phyloP scores from a whole-genome alignment of 92 coral and sea anemone genomes.

The Parazoanthus swiftii region DNA sequence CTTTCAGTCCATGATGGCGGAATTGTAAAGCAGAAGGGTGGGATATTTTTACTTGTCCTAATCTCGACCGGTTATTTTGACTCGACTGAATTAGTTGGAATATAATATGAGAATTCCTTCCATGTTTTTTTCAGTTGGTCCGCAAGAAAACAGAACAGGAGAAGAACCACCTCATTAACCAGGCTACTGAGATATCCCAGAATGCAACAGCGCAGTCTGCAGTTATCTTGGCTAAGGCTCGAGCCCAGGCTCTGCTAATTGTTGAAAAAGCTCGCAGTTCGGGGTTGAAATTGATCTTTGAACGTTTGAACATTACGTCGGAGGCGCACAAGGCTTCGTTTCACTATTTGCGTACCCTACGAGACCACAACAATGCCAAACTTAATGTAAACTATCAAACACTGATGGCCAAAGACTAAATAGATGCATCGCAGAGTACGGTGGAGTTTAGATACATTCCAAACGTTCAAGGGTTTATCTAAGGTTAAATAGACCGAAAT shows the following conservation, averaged over 20 bases:
- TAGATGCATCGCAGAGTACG: neutral
- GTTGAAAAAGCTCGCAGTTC: conserved; percentile 48
- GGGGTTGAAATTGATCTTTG: conserved; percentile 38
- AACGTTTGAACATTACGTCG: conserved; percentile 39
- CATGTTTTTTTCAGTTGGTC: conserved; percentile 23
- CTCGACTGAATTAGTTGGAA: too few relatives aligned
- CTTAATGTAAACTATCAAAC: conserved; percentile 46
- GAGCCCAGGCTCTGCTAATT: conserved; percentile 34
- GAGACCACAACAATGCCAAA: conserved; percentile 5
- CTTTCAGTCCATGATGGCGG: too few relatives aligned
- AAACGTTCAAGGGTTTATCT: too few relatives aligned
- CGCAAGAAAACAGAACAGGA: conserved; percentile 45
- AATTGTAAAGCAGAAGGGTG: too few relatives aligned
- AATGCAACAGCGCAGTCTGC: conserved; percentile 51
- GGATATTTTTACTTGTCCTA: too few relatives aligned
- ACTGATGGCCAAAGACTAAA: conserved; percentile 30
- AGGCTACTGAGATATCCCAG: conserved; percentile 37
- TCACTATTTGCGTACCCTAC: conserved; percentile 49
- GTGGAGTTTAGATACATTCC: too few relatives aligned
- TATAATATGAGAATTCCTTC: neutral
- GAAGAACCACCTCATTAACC: conserved; percentile 30
- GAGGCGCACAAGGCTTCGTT: conserved; percentile 50
- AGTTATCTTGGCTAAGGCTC: conserved; percentile 30
- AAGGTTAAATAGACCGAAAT: too few relatives aligned
- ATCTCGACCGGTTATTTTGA: too few relatives aligned